Conservation (phyloP, 2,113 vertebrate genomes). For the Motacilla tschutschensis region DNA sequence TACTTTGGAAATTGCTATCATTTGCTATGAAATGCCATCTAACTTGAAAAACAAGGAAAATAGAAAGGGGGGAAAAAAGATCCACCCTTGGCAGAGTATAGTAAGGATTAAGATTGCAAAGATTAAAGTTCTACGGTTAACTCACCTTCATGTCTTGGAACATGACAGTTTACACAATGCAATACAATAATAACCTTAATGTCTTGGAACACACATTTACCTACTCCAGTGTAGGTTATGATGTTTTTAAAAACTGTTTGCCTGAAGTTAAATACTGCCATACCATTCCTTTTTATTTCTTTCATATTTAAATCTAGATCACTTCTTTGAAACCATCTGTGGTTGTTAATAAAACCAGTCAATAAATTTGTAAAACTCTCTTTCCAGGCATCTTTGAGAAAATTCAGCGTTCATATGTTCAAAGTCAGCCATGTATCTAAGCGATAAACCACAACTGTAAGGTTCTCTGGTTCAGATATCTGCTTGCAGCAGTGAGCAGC, state of each 20-base stretch:
- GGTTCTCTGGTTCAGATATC: not conserved
- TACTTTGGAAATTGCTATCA: not conserved
- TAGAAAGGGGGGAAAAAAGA: fast-evolving
- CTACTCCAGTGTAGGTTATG: not conserved
- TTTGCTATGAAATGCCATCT: not conserved
- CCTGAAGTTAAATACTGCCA: not conserved
- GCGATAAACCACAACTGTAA: not conserved
- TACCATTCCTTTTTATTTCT: not conserved
- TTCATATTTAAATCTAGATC: not conserved
- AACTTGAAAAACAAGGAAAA: not conserved
- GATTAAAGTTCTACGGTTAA: not conserved
- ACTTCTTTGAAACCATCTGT: not conserved
- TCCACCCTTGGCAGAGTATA: not conserved
- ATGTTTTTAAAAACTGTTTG: not conserved
- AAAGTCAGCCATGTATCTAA: conserved; percentile 23
- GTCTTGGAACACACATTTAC: not conserved
- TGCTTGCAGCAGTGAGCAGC: conserved; percentile 20
- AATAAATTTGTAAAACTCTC: not conserved
- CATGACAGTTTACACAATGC: not conserved
- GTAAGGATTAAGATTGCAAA: not conserved
- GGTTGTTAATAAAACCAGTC: not conserved
- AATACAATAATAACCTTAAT: not conserved
- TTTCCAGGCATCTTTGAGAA: not conserved
- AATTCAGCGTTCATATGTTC: conserved; percentile 28
- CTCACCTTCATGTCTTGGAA: not conserved